Percentiles rank a stretch among this genome's conserved stretches.
phyloP scores from a whole-genome alignment of 2,888 invertebrate genomes.

The Malachius bipustulatus region DNA sequence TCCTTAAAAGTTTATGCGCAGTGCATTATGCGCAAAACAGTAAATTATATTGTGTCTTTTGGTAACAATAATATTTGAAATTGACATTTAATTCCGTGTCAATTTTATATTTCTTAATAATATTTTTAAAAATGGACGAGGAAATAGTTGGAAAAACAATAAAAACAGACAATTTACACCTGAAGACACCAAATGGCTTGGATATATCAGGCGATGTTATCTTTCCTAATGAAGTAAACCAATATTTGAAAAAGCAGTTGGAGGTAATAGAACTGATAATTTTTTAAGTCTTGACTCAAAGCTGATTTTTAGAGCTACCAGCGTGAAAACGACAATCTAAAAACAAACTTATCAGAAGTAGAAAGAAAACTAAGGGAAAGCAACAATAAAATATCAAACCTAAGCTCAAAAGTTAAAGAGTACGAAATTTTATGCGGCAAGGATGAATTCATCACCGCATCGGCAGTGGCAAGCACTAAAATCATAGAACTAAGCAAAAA shows the following conservation, averaged over 20 bases:
- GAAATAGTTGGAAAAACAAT: no score
- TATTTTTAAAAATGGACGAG: no score
- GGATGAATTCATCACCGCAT: constrained; percentile 40
- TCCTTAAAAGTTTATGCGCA: no score
- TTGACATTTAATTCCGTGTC: no score
- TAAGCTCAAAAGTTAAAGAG: constrained; percentile 41
- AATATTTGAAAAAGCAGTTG: constrained; percentile 46
- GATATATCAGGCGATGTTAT: constrained; percentile 37
- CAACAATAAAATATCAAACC: constrained; percentile 35
- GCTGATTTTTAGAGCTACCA: constrained; percentile 38
- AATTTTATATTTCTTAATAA: no score
- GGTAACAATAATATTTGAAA: no score
- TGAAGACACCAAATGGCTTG: neutral
- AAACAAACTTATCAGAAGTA: constrained; percentile 40
- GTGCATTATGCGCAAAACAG: no score
- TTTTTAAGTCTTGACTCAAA: constrained; percentile 1
- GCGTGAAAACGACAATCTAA: constrained; percentile 44
- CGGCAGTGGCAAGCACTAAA: constrained; percentile 48
- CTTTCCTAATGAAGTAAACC: constrained; percentile 50
- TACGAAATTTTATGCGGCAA: constrained; percentile 40
- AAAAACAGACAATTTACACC: no score
- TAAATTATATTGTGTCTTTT: no score
- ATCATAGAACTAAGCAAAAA: constrained; percentile 56
- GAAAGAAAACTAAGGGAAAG: constrained; percentile 39
- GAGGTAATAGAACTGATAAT: constrained; percentile 34